Conservation (phyloP, 2,797 vertebrate genomes). For the Tympanoctomys barrerae region DNA sequence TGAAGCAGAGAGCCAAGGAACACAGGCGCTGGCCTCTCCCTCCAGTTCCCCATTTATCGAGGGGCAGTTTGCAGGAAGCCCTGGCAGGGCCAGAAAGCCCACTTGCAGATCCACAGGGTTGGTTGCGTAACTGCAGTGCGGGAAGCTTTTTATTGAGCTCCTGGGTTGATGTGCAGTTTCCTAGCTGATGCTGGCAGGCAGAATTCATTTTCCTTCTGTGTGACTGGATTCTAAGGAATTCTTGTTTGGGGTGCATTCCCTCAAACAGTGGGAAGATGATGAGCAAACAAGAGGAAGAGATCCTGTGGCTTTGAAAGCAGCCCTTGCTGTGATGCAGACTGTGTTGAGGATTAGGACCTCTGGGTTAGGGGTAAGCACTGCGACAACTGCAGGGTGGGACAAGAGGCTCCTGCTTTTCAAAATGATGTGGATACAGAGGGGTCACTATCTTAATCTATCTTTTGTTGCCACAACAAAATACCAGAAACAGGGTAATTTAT, state of each 20-base stretch:
- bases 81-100: not conserved
- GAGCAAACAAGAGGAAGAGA: constrained; percentile 10
- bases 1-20: not conserved
- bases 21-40: not conserved
- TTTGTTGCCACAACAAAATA: not conserved
- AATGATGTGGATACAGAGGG: not conserved
- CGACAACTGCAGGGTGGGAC: not conserved
- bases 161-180: not conserved
- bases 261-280: constrained; percentile 7
- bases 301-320: constrained; percentile 12
- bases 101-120: not conserved
- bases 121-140: not conserved
- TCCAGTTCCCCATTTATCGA: not conserved
- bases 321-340: constrained; percentile 24
- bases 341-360: constrained; percentile 19
- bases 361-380: constrained; percentile 33
- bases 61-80: not conserved
- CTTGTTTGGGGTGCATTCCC: constrained; percentile 18
- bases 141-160: constrained; percentile 47
- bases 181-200: constrained; percentile 44
- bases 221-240: not conserved
- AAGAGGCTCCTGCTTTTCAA: not conserved
- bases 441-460: not conserved
- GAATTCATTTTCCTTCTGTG: constrained; percentile 25
- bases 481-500: not conserved